These are phyloP conservation scores for Panorpa germanica DNA, from an alignment of 2,888 invertebrate genomes.

Conservation along the genomic window DNA sequence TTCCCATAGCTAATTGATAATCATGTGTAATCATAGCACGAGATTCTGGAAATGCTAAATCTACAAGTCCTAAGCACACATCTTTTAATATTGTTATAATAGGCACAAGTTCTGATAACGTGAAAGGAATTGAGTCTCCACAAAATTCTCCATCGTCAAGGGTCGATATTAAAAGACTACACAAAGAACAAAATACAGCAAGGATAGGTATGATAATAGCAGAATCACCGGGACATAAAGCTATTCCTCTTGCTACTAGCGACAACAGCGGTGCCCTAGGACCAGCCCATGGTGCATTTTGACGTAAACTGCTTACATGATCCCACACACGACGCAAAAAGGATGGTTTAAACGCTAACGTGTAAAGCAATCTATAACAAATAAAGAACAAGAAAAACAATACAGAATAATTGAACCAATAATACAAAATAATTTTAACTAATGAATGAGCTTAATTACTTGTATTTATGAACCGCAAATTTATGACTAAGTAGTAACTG, in stretches of 20 bases:
- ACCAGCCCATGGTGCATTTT: too few species aligned
- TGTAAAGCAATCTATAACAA: constrained; percentile 43
- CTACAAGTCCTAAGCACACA: constrained; percentile 67
- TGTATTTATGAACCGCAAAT: constrained; percentile 67
- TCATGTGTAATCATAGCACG: constrained; percentile 41
- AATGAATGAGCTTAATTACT: constrained; percentile 28
- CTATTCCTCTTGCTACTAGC: constrained; percentile 24
- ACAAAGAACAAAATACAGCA: constrained; percentile 68
- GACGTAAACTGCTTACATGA: constrained; percentile 32
- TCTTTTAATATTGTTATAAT: constrained; percentile 57
- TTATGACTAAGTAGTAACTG: constrained; percentile 64
- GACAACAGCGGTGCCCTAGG: constrained; percentile 20
- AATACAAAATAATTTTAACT: not conserved
- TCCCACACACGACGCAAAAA: constrained; percentile 64
- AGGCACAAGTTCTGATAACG: constrained; percentile 49
- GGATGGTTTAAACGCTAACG: constrained; percentile 57
- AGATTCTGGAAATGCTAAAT: constrained; percentile 69
- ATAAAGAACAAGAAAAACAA: constrained; percentile 9
- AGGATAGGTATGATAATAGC: constrained; percentile 57
- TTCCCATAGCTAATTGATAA: constrained; percentile 24
- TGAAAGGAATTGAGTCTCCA: constrained; percentile 40
- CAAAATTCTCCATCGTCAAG: constrained; percentile 76
- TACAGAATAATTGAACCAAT: constrained; percentile 1
- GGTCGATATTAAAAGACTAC: constrained; percentile 61
- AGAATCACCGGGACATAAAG: too few species aligned